Base-by-base conservation (phyloP, 2,113 vertebrate genomes). In the Alaudala cheleensis region DNA sequence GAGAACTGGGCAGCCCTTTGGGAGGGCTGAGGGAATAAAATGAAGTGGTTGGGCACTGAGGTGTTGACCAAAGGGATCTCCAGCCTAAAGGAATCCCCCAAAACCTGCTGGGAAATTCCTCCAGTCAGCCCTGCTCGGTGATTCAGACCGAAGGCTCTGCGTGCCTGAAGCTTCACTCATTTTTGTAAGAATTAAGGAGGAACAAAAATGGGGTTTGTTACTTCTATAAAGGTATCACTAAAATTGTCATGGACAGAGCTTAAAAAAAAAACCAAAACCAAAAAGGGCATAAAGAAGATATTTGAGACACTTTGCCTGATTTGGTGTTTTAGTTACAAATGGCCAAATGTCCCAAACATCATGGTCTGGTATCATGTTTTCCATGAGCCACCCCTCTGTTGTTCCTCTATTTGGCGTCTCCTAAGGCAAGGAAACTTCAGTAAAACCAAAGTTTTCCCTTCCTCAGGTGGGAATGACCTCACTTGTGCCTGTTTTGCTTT, bases 141-240 rank as follows among this genome's bases (percentile, higher is more conserved):
- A 51, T 64, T 71, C 18, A 4, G 10, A 31, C 11, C 31, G 37
- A 45, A 33, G 15, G 3, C 10, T 42, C 33, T 7, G 2, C 0
- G 0, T 26, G 10, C 4, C 42, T 64, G 64, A 70, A 60, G 18
- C 40, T 14, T 34, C 45, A 23, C 23, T 78, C 9, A 3, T 40
- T 88, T 72, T 53, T 44, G 16, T 19, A 60, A 58, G 34, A 19
- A 79, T 37, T 51, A 19, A 34, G 53, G 50, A 39, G 18, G 3
- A 3, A 47, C 37, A 37, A 79, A 86, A 72, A 21, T 8, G 8
- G 10, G 3, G 2, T 79, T 61, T 22, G 24, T 49, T 49, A 11
- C 17, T 28, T 56, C 53, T 31, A 49, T 23, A 6, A 14, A 56
- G n/a, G 40, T 8, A 40, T 5, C 26, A 21, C 23, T 71, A 21